These are phyloP conservation scores for Erythrocebus patas DNA, from an alignment of 2,113 vertebrate species.

Conservation along the genomic window DNA sequence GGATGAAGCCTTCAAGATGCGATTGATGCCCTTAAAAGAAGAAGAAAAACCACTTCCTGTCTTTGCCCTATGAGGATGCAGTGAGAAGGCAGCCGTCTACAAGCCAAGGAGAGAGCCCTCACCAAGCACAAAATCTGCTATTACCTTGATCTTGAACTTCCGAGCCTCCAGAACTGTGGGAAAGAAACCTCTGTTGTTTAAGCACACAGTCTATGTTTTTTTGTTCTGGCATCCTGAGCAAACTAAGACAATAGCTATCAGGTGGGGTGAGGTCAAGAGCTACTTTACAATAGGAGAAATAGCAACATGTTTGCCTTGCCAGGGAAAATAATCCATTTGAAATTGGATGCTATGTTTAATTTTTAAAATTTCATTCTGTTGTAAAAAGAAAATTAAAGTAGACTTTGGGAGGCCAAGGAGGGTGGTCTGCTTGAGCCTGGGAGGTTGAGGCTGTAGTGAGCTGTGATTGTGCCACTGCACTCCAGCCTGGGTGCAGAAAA, in stretches of 20 bases:
- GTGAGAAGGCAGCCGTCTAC: neutral
- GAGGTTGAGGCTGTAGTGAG: no score
- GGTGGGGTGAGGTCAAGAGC: neutral
- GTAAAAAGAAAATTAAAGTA: neutral
- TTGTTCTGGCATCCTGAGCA: neutral
- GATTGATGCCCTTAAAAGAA: neutral
- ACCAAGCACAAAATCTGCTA: neutral
- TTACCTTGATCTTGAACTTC: neutral
- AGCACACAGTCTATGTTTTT: neutral
- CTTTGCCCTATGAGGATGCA: neutral
- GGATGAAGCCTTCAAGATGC: neutral
- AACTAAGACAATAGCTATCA: neutral
- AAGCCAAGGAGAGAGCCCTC: neutral
- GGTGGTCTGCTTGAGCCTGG: no score
- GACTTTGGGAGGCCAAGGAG: neutral
- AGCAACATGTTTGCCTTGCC: neutral
- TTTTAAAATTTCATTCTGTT: neutral
- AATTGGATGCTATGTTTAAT: neutral
- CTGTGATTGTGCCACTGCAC: no score
- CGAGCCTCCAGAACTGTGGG: neutral
- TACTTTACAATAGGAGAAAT: neutral
- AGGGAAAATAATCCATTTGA: neutral
- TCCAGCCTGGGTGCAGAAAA: neutral
- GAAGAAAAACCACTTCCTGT: neutral
- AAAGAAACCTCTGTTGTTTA: neutral